phyloP scores from a whole-genome alignment of 2,888 invertebrate species.

The Euclidia mi region DNA sequence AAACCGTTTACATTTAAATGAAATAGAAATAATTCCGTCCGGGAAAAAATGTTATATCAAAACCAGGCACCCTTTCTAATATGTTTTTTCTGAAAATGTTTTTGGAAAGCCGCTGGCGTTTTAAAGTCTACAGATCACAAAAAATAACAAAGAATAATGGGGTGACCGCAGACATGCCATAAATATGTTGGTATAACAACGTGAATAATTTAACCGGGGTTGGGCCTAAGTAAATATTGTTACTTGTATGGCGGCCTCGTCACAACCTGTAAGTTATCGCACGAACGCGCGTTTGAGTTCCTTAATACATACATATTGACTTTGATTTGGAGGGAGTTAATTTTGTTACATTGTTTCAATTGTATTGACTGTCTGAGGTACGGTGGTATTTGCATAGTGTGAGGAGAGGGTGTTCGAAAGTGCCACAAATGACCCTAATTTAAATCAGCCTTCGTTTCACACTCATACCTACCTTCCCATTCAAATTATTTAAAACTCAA shows the following conservation, averaged over 20 bases:
- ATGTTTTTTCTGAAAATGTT: constrained; percentile 46
- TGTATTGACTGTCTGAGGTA: constrained; percentile 38
- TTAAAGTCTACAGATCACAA: constrained; percentile 60
- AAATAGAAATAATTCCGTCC: constrained; percentile 9
- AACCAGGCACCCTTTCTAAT: constrained; percentile 26
- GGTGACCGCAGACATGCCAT: constrained; percentile 71
- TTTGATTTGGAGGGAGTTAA: constrained; percentile 53
- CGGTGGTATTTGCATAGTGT: constrained; percentile 30
- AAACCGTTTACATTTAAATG: constrained; percentile 12
- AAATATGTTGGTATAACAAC: constrained; percentile 75
- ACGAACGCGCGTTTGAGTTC: constrained; percentile 64
- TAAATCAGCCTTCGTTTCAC: constrained; percentile 1
- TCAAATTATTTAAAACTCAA: too few species aligned
- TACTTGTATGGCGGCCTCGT: constrained; percentile 60
- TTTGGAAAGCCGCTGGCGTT: constrained; percentile 56
- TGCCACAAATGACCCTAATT: neutral
- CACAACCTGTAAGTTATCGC: constrained; percentile 70
- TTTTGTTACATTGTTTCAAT: constrained; percentile 50
- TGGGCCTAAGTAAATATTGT: constrained; percentile 77
- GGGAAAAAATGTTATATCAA: constrained; percentile 19
- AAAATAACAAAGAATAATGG: constrained; percentile 68
- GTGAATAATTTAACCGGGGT: constrained; percentile 77
- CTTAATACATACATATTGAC: constrained; percentile 58
- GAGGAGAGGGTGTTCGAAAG: neutral
- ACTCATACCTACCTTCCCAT: too few species aligned